Conservation (phyloP, 1,140 invertebrate species). For the Maconellicoccus hirsutus region DNA sequence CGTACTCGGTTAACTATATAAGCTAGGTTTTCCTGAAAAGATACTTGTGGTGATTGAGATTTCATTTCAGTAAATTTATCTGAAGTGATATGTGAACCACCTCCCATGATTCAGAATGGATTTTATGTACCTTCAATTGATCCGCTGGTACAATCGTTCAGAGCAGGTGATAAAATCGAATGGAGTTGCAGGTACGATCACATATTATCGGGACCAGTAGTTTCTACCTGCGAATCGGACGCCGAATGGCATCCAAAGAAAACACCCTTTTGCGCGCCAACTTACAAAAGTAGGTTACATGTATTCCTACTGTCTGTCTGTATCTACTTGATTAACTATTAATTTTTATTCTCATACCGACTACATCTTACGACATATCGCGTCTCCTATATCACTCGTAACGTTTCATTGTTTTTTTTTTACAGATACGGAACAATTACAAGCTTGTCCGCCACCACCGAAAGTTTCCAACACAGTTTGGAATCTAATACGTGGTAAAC, state of each 20-base stretch:
- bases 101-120: neutral
- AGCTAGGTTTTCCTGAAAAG: too few relatives aligned
- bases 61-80: neutral
- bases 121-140: neutral
- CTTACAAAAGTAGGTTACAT: neutral
- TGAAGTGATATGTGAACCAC: neutral
- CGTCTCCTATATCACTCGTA: too few relatives aligned
- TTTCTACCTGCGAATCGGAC: constrained; percentile 35
- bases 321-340: too few relatives aligned
- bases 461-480: neutral
- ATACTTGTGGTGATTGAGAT: neutral
- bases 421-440: constrained; percentile 30
- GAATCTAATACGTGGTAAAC: neutral
- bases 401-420: neutral
- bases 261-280: constrained; percentile 31
- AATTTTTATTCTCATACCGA: too few relatives aligned
- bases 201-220: constrained; percentile 34
- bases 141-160: constrained; percentile 25
- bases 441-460: constrained; percentile 31
- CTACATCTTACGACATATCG: too few relatives aligned
- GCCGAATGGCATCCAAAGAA: constrained; percentile 38
- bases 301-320: too few relatives aligned
- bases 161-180: constrained; percentile 34
- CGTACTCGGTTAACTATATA: too few relatives aligned
- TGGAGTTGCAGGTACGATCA: constrained; percentile 38